Percentiles rank a stretch among this genome's conserved stretches.
Evolutionary conservation across 1,140 invertebrate species (phyloP).

Genomic region (Adelges cooleyi): DNA sequence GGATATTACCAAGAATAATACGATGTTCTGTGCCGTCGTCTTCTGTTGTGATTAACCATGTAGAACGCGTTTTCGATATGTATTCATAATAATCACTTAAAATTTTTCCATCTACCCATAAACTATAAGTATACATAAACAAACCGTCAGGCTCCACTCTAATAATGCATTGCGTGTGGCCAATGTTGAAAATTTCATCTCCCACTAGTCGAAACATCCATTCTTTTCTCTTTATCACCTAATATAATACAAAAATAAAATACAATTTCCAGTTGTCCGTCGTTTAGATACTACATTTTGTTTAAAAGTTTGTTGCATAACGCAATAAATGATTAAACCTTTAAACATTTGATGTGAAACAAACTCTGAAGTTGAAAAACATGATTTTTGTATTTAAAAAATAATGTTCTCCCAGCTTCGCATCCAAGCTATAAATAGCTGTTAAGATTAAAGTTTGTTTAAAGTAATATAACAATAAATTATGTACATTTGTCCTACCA

Average conservation of each 20-base stretch:
- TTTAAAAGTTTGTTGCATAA: neutral
- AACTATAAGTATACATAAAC: slow-evolving; percentile 66
- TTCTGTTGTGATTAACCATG: slow-evolving; percentile 45
- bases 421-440: too few relatives aligned
- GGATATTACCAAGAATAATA: slow-evolving; percentile 59
- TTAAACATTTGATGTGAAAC: too few relatives aligned
- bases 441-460: too few relatives aligned
- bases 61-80: slow-evolving; percentile 55
- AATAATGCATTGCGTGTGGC: slow-evolving; percentile 40
- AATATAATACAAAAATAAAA: neutral
- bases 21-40: slow-evolving; percentile 40
- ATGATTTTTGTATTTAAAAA: too few relatives aligned
- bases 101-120: slow-evolving; percentile 62
- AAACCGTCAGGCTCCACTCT: slow-evolving; percentile 61
- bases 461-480: too few relatives aligned
- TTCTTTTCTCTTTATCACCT: slow-evolving; percentile 45
- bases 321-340: too few relatives aligned
- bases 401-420: too few relatives aligned
- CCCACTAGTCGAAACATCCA: slow-evolving; percentile 87
- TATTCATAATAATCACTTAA: slow-evolving; percentile 66
- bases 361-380: too few relatives aligned
- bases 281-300: neutral
- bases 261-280: neutral
- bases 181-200: slow-evolving; percentile 45
- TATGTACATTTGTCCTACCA: too few relatives aligned